These are phyloP conservation scores for Parauchenoglanis punctatus DNA, from an alignment of 2,797 vertebrate genomes.

Conservation along the genomic window DNA sequence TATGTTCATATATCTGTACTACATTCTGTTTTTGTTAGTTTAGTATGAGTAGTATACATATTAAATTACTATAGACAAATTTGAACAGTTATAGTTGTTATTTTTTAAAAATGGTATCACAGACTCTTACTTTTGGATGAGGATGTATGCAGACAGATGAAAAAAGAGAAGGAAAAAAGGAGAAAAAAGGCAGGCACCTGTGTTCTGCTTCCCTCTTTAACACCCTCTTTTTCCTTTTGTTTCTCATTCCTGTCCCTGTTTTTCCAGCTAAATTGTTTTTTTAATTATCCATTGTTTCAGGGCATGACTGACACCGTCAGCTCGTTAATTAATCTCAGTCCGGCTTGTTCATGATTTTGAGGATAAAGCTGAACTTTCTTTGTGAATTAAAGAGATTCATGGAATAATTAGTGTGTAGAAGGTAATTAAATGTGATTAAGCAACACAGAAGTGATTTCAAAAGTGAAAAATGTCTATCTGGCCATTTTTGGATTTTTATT, in stretches of 20 bases:
- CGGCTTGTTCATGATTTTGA: slow-evolving; percentile 49
- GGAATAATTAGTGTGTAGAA: slow-evolving; percentile 71
- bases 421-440: slow-evolving; percentile 70
- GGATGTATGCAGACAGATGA: background rate
- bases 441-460: slow-evolving; percentile 17
- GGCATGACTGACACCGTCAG: slow-evolving; percentile 69
- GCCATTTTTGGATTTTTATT: background rate
- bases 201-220: background rate
- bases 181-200: background rate
- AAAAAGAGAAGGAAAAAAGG: background rate
- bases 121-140: background rate
- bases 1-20: background rate
- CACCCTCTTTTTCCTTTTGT: background rate
- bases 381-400: slow-evolving; percentile 74
- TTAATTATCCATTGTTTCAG: slow-evolving; percentile 74
- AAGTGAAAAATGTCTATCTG: slow-evolving; percentile 70
- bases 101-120: background rate
- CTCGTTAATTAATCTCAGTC: slow-evolving; percentile 69
- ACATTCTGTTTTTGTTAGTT: background rate
- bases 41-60: background rate
- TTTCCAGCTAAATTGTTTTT: slow-evolving; percentile 52
- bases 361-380: slow-evolving; percentile 63
- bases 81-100: background rate
- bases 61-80: background rate
- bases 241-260: background rate